Conservation (phyloP, 2,113 vertebrate genomes). For the Chionodraco myersi region DNA sequence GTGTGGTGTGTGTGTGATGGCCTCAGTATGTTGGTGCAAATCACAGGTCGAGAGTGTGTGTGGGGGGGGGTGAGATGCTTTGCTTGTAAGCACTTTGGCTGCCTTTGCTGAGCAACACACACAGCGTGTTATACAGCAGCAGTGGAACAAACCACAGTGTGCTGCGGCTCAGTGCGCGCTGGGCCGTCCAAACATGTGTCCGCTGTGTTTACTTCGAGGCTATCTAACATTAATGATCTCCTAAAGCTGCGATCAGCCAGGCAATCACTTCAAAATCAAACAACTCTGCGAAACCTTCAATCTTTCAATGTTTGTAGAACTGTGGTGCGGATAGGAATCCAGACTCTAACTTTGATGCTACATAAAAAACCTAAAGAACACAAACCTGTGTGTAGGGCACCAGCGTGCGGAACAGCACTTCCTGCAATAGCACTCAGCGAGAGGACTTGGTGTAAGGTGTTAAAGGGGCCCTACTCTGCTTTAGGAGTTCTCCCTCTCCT, state of each 20-base stretch:
- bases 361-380: neutral
- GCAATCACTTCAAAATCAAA: neutral
- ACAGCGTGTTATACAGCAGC: neutral
- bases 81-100: slow-evolving; percentile 56
- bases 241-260: neutral
- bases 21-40: slow-evolving; percentile 48
- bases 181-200: neutral
- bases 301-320: neutral
- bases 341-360: no score
- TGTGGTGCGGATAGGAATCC: neutral
- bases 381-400: no score
- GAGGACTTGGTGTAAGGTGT: neutral
- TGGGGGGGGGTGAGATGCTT: slow-evolving; percentile 14
- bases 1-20: slow-evolving; percentile 35
- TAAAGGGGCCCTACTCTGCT: no score
- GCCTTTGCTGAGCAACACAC: slow-evolving; percentile 36
- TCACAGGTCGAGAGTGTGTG: slow-evolving; percentile 36
- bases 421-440: no score
- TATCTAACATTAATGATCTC: neutral
- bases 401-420: neutral
- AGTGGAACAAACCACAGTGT: slow-evolving; percentile 19
- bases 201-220: neutral
- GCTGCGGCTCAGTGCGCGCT: slow-evolving; percentile 20
- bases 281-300: neutral
- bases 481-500: no score